phyloP scores from a whole-genome alignment of 2,888 invertebrate genomes.

The Dicyrtoma fusca region DNA sequence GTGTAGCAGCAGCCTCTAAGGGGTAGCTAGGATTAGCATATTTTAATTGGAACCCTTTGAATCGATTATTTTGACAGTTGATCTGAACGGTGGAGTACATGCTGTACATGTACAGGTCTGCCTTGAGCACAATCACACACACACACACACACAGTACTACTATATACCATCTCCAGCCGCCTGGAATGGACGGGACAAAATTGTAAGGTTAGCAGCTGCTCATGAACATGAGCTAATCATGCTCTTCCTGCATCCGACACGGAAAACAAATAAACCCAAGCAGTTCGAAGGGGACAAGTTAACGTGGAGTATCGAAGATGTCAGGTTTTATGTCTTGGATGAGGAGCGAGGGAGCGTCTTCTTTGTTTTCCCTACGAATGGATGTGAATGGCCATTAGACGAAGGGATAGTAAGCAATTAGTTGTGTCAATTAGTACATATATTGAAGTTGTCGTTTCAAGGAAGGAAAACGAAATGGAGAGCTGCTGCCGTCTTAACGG shows the following conservation, averaged over 20 bases:
- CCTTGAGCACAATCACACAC: no score
- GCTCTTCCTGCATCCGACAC: constrained; percentile 35
- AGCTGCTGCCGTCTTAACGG: constrained; percentile 3
- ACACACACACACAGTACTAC: no score
- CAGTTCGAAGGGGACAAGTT: background rate
- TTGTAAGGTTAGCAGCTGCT: constrained; percentile 14
- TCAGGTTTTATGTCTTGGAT: constrained; percentile 18
- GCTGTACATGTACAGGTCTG: no score
- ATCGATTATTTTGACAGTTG: constrained; percentile 31
- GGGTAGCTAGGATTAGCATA: constrained; percentile 33
- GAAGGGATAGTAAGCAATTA: constrained; percentile 37
- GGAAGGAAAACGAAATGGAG: constrained; percentile 21
- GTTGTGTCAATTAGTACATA: constrained; percentile 38
- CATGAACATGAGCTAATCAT: constrained; percentile 31
- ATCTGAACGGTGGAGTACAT: constrained; percentile 7
- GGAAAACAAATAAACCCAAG: constrained; percentile 33
- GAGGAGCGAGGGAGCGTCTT: constrained; percentile 4
- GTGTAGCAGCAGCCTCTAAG: constrained; percentile 1
- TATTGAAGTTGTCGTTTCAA: constrained; percentile 36
- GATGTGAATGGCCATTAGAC: constrained; percentile 31
- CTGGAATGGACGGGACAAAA: no score
- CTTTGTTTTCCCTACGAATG: constrained; percentile 23
- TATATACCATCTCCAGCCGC: no score
- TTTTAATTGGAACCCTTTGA: constrained; percentile 36
- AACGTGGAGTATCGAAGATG: constrained; percentile 2